Percentiles rank a stretch among this genome's conserved stretches.
Conservation (phyloP, 2,797 vertebrate species). For the Sebastes oblongus region DNA sequence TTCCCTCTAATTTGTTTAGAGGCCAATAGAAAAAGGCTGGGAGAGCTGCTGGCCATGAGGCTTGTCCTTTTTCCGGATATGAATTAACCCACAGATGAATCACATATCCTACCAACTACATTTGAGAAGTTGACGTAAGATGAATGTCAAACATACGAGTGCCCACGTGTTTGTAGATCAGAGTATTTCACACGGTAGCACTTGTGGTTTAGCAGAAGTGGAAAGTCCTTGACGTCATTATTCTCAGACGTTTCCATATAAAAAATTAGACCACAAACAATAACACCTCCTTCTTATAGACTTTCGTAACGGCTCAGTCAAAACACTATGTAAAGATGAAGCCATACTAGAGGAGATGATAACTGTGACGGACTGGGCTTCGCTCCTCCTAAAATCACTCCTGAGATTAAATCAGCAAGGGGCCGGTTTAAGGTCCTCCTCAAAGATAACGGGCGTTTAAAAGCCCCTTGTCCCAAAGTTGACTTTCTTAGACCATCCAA, state of each 20-base stretch:
- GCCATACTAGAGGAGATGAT: background rate
- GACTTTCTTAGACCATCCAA: background rate
- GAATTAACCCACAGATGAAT: slow-evolving; percentile 72
- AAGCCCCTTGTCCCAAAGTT: background rate
- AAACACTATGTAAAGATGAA: slow-evolving; percentile 21
- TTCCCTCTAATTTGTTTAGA: slow-evolving; percentile 85
- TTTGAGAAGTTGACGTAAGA: background rate
- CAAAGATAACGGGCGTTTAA: background rate
- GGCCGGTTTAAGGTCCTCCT: background rate
- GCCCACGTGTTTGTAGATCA: background rate
- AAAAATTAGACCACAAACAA: background rate
- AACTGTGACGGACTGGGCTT: slow-evolving; percentile 6
- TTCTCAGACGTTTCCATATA: background rate
- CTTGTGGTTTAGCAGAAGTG: background rate
- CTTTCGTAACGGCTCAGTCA: background rate
- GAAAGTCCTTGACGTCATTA: background rate
- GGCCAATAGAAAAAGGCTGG: slow-evolving; percentile 61
- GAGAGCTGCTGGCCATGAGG: slow-evolving; percentile 70
- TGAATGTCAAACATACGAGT: background rate
- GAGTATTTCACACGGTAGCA: background rate
- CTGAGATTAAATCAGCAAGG: slow-evolving; percentile 19
- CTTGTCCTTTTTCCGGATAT: slow-evolving; percentile 75
- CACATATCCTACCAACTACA: slow-evolving; percentile 45
- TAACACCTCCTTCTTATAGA: background rate
- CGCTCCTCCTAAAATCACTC: slow-evolving; percentile 20